A percentile compares a stretch with the other conserved stretches of the same genome.
These are phyloP conservation scores for Epinephelus moara DNA, from an alignment of 2,113 vertebrate genomes.

Conservation along the genomic window DNA sequence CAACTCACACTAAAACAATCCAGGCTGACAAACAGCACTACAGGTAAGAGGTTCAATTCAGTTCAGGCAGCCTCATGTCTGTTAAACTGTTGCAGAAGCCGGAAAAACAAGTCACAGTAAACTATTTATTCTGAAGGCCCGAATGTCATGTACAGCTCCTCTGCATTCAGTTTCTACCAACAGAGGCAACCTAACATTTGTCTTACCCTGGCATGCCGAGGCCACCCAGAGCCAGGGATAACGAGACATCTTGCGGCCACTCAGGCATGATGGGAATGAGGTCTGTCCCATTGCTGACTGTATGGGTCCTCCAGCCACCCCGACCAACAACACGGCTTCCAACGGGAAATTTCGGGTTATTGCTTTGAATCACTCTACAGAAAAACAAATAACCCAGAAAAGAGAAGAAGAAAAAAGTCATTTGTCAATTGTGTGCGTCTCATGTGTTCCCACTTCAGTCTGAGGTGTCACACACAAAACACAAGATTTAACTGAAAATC, in stretches of 20 bases:
- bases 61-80: background rate
- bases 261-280: conserved; percentile 75
- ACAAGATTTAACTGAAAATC: background rate
- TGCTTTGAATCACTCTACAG: conserved; percentile 88
- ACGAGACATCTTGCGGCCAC: conserved; percentile 87
- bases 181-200: background rate
- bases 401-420: background rate
- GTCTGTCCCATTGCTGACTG: conserved; percentile 82
- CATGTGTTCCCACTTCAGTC: background rate
- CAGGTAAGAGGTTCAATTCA: too few species aligned
- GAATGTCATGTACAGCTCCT: background rate
- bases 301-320: conserved; percentile 88
- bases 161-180: background rate
- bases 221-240: conserved; percentile 88
- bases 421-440: background rate
- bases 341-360: conserved; percentile 83
- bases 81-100: background rate
- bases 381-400: conserved; percentile 37
- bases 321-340: conserved; percentile 78
- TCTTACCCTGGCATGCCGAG: conserved; percentile 91
- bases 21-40: too few species aligned
- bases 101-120: background rate
- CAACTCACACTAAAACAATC: too few species aligned
- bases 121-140: background rate
- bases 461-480: background rate